phyloP scores from a whole-genome alignment of 2,888 invertebrate species.

The Xiphydria camelus region DNA sequence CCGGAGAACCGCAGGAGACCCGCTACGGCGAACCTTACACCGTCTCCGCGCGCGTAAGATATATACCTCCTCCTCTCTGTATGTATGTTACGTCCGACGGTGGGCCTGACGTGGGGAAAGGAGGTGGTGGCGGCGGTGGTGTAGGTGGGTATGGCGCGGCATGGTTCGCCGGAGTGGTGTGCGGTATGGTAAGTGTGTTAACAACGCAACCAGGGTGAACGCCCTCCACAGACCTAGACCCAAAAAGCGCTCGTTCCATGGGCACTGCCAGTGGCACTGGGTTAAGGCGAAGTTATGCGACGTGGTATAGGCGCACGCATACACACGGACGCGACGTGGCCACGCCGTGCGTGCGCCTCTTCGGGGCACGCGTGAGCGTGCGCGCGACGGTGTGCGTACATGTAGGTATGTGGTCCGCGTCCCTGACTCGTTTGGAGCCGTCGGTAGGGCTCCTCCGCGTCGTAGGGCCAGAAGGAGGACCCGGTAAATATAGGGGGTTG shows the following conservation, averaged over 20 bases:
- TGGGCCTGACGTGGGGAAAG: too few relatives aligned
- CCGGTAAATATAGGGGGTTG: too few relatives aligned
- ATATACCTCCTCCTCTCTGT: too few relatives aligned
- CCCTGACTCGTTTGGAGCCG: not conserved
- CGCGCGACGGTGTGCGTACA: constrained; percentile 1
- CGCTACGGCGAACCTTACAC: too few relatives aligned
- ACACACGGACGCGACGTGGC: not conserved
- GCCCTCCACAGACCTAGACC: constrained; percentile 55
- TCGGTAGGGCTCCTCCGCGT: too few relatives aligned
- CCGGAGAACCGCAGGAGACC: too few relatives aligned
- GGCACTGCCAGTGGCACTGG: constrained; percentile 47
- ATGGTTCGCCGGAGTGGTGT: constrained; percentile 9
- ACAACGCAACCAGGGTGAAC: constrained; percentile 48
- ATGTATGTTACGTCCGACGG: too few relatives aligned
- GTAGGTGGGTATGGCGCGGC: too few relatives aligned
- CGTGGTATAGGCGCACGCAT: constrained; percentile 29
- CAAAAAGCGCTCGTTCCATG: constrained; percentile 47
- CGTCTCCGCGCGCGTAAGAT: too few relatives aligned
- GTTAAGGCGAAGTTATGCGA: constrained; percentile 50
- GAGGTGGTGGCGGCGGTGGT: too few relatives aligned
- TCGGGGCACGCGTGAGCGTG: constrained; percentile 2
- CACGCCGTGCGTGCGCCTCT: not conserved
- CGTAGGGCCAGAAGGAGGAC: too few relatives aligned
- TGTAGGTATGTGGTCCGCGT: not conserved
- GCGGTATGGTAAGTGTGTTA: constrained; percentile 47